Conservation (phyloP, 64 coral and sea anemone species). For the Anthopleura sola region DNA sequence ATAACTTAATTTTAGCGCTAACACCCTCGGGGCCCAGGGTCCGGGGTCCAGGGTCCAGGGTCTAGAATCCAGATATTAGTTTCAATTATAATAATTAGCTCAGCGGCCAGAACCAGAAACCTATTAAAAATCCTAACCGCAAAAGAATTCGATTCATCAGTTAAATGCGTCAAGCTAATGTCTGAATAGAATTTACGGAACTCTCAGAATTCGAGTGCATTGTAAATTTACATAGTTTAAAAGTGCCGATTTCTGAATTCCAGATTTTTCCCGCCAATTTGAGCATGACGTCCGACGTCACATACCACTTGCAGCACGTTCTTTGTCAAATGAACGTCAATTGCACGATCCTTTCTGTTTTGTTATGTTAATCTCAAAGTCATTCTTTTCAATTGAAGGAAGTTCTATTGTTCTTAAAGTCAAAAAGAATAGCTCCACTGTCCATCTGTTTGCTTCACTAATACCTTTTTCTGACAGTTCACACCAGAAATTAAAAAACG, state of each 20-base stretch:
- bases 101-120: too few species aligned
- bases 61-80: too few species aligned
- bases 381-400: slow-evolving; percentile 6
- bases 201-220: slow-evolving; percentile 3
- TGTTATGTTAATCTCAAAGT: not conserved
- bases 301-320: not conserved
- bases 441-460: not conserved
- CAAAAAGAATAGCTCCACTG: slow-evolving; percentile 10
- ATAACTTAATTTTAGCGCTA: too few species aligned
- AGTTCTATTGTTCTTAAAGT: slow-evolving; percentile 8
- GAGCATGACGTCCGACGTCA: not conserved
- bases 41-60: too few species aligned
- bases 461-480: not conserved
- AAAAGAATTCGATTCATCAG: not conserved
- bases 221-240: not conserved
- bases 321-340: not conserved
- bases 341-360: not conserved
- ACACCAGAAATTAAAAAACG: slow-evolving; percentile 4
- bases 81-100: too few species aligned
- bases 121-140: too few species aligned
- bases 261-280: not conserved
- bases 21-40: too few species aligned
- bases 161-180: not conserved
- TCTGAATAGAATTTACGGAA: not conserved
- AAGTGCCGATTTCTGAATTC: slow-evolving; percentile 1